Conservation (phyloP, 2,797 vertebrate genomes). For the Pangasius krempfi region DNA sequence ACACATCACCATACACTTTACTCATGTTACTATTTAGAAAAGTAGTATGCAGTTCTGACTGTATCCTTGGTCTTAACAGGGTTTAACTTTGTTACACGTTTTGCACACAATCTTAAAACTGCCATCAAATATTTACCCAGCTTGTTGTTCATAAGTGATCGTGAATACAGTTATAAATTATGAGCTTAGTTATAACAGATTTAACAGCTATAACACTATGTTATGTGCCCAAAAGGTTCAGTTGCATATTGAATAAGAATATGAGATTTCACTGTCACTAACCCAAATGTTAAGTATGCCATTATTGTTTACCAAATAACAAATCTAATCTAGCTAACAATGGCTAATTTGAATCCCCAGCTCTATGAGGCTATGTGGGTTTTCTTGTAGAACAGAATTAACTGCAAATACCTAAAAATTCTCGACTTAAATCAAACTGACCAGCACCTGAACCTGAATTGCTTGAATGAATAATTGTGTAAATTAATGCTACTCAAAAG, state of each 20-base stretch:
- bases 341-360: neutral
- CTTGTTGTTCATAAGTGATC: neutral
- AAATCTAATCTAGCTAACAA: neutral
- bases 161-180: neutral
- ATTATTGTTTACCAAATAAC: neutral
- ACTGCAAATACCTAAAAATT: neutral
- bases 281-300: neutral
- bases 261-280: neutral
- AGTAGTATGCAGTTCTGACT: neutral
- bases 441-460: neutral
- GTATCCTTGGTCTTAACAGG: neutral
- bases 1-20: neutral
- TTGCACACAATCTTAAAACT: neutral
- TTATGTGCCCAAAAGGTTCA: neutral
- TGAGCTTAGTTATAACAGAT: neutral
- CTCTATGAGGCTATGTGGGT: neutral
- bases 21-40: neutral
- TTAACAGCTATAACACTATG: neutral
- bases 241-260: neutral
- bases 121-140: neutral
- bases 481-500: neutral
- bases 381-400: neutral
- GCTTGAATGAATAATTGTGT: neutral
- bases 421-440: neutral
- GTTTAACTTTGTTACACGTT: neutral